Conservation (phyloP, 1,140 invertebrate genomes). For the Cydia amplana region DNA sequence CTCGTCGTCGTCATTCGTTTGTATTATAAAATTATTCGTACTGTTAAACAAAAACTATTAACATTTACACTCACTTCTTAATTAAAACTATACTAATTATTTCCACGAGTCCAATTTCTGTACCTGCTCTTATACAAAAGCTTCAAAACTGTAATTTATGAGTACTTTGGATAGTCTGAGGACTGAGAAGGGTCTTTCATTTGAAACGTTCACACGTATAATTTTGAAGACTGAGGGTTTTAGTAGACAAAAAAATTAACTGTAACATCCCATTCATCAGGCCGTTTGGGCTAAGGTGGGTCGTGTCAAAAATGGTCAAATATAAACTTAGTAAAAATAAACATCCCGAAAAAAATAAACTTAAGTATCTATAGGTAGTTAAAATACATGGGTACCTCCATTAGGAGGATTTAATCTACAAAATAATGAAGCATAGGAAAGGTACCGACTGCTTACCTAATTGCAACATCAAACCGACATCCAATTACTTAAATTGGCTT, state of each 20-base stretch:
- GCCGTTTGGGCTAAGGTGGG: too few species aligned
- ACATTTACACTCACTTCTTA: neutral
- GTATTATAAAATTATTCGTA: too few species aligned
- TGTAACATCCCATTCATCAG: too few species aligned
- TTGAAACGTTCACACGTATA: neutral
- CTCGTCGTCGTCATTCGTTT: too few species aligned
- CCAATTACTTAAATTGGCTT: conserved; percentile 28
- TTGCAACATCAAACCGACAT: neutral
- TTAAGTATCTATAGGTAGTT: too few species aligned
- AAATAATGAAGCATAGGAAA: neutral
- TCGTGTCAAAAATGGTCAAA: too few species aligned
- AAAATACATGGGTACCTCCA: too few species aligned
- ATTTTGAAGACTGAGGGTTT: neutral
- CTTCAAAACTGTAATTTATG: neutral
- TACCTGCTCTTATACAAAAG: neutral
- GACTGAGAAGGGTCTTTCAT: neutral
- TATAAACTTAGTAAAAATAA: too few species aligned
- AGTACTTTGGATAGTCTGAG: neutral
- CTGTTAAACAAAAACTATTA: neutral
- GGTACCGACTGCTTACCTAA: neutral
- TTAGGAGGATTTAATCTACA: neutral
- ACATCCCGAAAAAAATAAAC: too few species aligned
- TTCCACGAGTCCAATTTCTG: too few species aligned
- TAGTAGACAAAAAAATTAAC: too few species aligned
- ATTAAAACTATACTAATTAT: neutral